phyloP scores from a whole-genome alignment of 2,113 vertebrate genomes.

The Columba janthina region DNA sequence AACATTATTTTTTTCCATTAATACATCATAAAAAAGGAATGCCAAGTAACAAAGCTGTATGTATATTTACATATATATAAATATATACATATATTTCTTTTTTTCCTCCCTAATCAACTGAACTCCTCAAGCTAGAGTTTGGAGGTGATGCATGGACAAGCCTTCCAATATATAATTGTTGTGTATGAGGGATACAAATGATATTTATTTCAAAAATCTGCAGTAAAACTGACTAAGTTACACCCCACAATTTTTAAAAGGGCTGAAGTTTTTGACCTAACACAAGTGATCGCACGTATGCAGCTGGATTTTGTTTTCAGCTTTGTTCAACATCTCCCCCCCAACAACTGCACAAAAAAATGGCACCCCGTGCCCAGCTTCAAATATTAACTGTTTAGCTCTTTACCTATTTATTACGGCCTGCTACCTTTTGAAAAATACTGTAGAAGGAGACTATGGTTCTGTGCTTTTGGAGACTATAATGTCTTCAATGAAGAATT shows the following conservation, averaged over 20 bases:
- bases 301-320: background rate
- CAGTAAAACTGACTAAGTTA: background rate
- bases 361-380: background rate
- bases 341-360: background rate
- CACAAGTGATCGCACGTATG: background rate
- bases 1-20: background rate
- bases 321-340: background rate
- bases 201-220: background rate
- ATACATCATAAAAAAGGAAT: background rate
- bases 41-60: background rate
- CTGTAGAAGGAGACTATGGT: background rate
- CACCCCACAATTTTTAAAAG: background rate
- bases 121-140: background rate
- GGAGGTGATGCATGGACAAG: background rate
- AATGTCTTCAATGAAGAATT: background rate
- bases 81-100: rapidly evolving
- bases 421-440: background rate
- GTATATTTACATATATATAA: too few relatives aligned
- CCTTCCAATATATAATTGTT: background rate
- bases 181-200: background rate
- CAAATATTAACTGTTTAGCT: background rate
- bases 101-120: background rate
- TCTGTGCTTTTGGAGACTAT: background rate
- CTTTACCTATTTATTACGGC: background rate
- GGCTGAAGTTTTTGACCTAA: background rate